Base-by-base conservation (phyloP, 2,797 vertebrate genomes). In the Eutrigla gurnardus region DNA sequence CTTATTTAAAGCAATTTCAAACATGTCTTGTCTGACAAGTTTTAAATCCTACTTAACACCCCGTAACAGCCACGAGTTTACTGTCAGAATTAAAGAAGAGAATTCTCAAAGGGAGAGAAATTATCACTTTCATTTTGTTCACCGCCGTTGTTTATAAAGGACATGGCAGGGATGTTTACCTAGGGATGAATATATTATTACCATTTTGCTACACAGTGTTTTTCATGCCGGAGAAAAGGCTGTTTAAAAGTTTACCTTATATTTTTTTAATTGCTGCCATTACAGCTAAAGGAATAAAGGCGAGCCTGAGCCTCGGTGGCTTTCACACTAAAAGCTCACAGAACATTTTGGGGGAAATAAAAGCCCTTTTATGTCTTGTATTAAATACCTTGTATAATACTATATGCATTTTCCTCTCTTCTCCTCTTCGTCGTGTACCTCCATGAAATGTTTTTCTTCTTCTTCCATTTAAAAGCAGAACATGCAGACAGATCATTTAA, bases 1-100 rank as follows among this genome's bases (percentile, higher is more conserved):
- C 94, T 95, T 95, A 95, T 96, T 96, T 95, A 95, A 95, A 95
- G 95, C 94, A 95, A 96, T 96, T 96, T 95, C 95, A 95, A 96
- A 95, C 95, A 96, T 95, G 95, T 95, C 95, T 95, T 96, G 95
- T 96, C 93, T 96, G 95, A 96, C 95, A 96, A 96, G 94, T 96
- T 95, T 95, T 95, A 96, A 95, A 95, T 96, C 94, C 95, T 94
- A 94, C 95, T 95, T 95, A 96, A 95, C 94, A 94, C 94, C 94
- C 93, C 93, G 88, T 95, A 95, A 95, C 94, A 95, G 94, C 94
- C 88, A 93, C 78, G 88, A 95, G 94, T 95, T 96, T 95, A 95
- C 94, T 95, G 95, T 95, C 95, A 94, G 94, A 95, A 95, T 95
- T 95, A 95, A 95, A 95, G 93, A 93, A 93, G 92, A 90, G 86